Conservation (phyloP, 2,888 invertebrate species). For the Tinea pellionella region DNA sequence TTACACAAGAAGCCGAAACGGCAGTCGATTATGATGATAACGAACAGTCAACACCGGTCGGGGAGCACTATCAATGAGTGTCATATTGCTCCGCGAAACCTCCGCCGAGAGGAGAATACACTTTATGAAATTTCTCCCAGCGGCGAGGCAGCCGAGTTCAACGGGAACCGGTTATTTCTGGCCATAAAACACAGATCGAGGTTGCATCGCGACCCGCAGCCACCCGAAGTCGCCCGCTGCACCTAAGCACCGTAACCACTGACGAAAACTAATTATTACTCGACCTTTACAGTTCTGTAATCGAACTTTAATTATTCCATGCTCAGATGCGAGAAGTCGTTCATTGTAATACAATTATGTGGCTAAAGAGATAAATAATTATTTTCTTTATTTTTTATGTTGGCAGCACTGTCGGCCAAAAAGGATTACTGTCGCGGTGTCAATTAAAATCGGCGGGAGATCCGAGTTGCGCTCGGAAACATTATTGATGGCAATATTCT, state of each 20-base stretch:
- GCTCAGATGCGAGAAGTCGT: neutral
- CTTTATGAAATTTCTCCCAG: conserved; percentile 23
- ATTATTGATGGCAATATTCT: neutral
- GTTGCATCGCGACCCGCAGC: conserved; percentile 18
- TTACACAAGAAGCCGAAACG: conserved; percentile 64
- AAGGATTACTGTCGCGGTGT: conserved; percentile 15
- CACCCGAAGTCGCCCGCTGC: conserved; percentile 14
- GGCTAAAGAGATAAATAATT: conserved; percentile 13
- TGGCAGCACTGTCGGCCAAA: conserved; percentile 10
- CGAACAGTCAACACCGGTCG: conserved; percentile 40
- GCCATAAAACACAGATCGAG: conserved; percentile 21
- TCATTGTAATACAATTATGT: conserved; percentile 9
- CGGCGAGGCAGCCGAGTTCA: conserved; percentile 15
- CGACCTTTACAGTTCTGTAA: conserved; percentile 23
- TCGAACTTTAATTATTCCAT: conserved; percentile 25
- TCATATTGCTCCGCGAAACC: neutral
- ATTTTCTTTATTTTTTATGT: neutral
- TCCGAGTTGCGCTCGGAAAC: neutral
- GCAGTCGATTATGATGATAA: conserved; percentile 66
- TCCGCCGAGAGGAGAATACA: conserved; percentile 11
- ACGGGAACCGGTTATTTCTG: conserved; percentile 21
- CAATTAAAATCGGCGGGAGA: conserved; percentile 14
- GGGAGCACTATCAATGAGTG: conserved; percentile 32
- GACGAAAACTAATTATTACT: conserved; percentile 5
- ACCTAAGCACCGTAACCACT: conserved; percentile 9